These are phyloP conservation scores for Cactoblastis cactorum DNA, from an alignment of 2,888 invertebrate genomes.

Conservation along the genomic window DNA sequence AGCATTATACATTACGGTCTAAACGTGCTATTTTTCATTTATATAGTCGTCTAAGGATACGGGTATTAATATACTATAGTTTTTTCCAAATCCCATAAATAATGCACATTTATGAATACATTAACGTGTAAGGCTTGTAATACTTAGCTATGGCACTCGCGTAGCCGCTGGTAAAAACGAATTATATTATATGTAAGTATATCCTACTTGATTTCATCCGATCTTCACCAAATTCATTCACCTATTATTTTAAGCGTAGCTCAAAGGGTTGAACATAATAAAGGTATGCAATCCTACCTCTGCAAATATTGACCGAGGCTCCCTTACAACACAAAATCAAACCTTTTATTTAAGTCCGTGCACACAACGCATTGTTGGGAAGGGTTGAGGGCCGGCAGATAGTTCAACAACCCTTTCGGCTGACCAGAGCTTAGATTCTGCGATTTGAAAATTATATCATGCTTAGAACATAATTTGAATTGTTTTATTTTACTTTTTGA, in stretches of 20 bases:
- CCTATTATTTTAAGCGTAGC: constrained; percentile 17
- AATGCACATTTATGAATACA: too few species aligned
- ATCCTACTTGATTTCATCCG: background rate
- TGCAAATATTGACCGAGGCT: constrained; percentile 68
- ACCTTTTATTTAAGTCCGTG: constrained; percentile 77
- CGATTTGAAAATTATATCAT: constrained; percentile 45
- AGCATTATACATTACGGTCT: too few species aligned
- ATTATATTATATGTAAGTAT: too few species aligned
- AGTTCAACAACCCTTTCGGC: constrained; percentile 73
- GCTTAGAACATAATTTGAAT: constrained; percentile 36
- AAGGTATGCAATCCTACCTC: constrained; percentile 69
- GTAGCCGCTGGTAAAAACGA: too few species aligned
- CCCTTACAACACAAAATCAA: constrained; percentile 78
- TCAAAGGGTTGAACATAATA: constrained; percentile 39
- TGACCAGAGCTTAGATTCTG: constrained; percentile 64
- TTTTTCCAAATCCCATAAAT: too few species aligned
- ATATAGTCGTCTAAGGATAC: too few species aligned
- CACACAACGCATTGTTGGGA: constrained; percentile 62
- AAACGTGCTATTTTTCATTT: too few species aligned
- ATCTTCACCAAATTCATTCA: background rate
- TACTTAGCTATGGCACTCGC: too few species aligned
- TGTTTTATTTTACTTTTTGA: constrained; percentile 20
- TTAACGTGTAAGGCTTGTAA: too few species aligned
- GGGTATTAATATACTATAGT: too few species aligned
- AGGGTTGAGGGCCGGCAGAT: constrained; percentile 48